Evolutionary conservation across 1,140 invertebrate species (phyloP).

Genomic region (Euwallacea fornicatus): DNA sequence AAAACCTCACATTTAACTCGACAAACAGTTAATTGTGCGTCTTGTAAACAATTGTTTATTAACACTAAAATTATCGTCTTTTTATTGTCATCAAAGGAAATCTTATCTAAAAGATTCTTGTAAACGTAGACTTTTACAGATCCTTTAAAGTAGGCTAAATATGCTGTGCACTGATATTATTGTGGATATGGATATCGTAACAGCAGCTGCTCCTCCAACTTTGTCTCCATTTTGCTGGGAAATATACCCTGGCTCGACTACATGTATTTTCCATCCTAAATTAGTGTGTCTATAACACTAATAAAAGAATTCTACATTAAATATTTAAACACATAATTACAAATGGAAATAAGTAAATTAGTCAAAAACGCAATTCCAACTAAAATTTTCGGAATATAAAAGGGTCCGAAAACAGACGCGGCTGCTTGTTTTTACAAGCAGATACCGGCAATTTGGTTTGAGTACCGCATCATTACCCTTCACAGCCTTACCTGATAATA

Average conservation of each 20-base stretch:
- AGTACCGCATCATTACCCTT: not conserved
- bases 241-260: conserved; percentile 69
- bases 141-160: too few species aligned
- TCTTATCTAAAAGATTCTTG: too few species aligned
- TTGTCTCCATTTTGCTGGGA: conserved; percentile 39
- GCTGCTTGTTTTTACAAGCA: not conserved
- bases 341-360: too few species aligned
- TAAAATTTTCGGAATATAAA: too few species aligned
- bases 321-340: not conserved
- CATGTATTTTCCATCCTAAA: conserved; percentile 91
- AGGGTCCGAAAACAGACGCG: too few species aligned
- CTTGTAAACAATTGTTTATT: not conserved
- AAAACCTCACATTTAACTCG: not conserved
- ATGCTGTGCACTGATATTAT: conserved; percentile 11
- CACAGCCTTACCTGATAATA: conserved; percentile 81
- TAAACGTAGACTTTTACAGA: too few species aligned
- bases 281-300: conserved; percentile 91
- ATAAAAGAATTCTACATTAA: conserved; percentile 40
- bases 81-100: not conserved
- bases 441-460: not conserved
- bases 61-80: conserved; percentile 7
- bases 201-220: not conserved
- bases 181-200: conserved; percentile 19
- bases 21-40: not conserved
- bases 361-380: too few species aligned